Evolutionary conservation across 2,797 vertebrate genomes (phyloP).

Genomic region (Astyanax mexicanus): DNA sequence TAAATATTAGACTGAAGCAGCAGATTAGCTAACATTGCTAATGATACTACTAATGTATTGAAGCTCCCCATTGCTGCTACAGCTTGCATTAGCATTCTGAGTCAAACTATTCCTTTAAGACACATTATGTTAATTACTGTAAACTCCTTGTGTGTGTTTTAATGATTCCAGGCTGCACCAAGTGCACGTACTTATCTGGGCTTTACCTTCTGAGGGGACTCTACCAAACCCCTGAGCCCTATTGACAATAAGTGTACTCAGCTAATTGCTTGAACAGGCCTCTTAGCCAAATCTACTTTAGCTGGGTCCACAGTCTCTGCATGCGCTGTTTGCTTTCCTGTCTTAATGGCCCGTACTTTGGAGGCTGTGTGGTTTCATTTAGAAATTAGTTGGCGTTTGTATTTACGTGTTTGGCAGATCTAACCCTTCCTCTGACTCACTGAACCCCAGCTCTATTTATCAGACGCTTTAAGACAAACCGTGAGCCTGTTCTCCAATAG

Average conservation of each 20-base stretch:
- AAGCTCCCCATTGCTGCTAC: too few species aligned
- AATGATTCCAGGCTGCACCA: background rate
- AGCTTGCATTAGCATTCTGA: background rate
- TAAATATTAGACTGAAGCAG: too few species aligned
- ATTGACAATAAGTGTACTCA: background rate
- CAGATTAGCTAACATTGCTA: too few species aligned
- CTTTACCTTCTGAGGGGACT: background rate
- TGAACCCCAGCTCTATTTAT: conserved; percentile 1
- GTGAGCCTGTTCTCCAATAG: background rate
- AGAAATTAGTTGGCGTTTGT: background rate
- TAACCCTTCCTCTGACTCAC: background rate
- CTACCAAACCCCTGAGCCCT: background rate
- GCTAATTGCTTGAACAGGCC: background rate
- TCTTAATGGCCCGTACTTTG: conserved; percentile 33
- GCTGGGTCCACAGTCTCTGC: conserved; percentile 37
- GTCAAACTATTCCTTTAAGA: background rate
- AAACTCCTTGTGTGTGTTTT: background rate
- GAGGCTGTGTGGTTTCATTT: background rate
- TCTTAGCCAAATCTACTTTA: background rate
- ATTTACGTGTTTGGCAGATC: background rate
- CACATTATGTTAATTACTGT: background rate
- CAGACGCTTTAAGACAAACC: background rate
- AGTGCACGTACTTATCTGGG: background rate
- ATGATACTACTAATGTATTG: too few species aligned
- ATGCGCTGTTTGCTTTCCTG: conserved; percentile 31